Base-by-base conservation (phyloP, 1,140 invertebrate species). In the Drosophila nigromelanica region DNA sequence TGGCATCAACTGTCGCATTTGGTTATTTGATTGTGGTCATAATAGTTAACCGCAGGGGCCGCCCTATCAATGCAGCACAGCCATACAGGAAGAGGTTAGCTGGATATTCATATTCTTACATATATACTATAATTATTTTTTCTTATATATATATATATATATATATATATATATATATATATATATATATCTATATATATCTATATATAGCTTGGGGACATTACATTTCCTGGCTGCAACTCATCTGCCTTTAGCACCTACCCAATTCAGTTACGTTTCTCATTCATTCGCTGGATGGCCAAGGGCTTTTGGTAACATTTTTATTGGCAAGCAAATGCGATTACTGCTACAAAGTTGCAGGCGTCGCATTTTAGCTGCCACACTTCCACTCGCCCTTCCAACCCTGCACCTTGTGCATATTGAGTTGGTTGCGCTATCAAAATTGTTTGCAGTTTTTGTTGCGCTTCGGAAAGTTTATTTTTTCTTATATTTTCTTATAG, bases 1-100 rank as follows among this genome's bases (percentile, higher is more conserved):
- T 47, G 10, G 40, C 58, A 54, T 75, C 56, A 66, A 56, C 77
- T 83, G 58, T 73, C 55, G 47, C 40, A 78, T 72, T 78, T 76
- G 76, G 71, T 73, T 78, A 87, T 77, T 87, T 60, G 70, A 81
- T 87, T 87, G 68, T 67, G 82, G 82, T 72, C 68, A 69, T 76
- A 81, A 82, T 70, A 71, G 71, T 68, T 73, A 69, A 58, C 63
- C 73, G 58, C 76, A 74, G 63, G 59, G 50, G 48, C 39, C 39
- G 30, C 69, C 54, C 69, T 69, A 74, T 70, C 70, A 66, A 62
- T 68, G 70, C 62, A 50, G 56, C 72, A 37, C 30, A 61, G 45
- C 4, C 45, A 30, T 7, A 24, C 50, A 35, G 24, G 24, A n/a
- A 24, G 52, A 12, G 11, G 5, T 5, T 14, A 5, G 39, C 5